A percentile compares a stretch with the other conserved stretches of the same genome.
These are phyloP conservation scores for Phasia obesa DNA, from an alignment of 2,888 invertebrate genomes.

Conservation along the genomic window DNA sequence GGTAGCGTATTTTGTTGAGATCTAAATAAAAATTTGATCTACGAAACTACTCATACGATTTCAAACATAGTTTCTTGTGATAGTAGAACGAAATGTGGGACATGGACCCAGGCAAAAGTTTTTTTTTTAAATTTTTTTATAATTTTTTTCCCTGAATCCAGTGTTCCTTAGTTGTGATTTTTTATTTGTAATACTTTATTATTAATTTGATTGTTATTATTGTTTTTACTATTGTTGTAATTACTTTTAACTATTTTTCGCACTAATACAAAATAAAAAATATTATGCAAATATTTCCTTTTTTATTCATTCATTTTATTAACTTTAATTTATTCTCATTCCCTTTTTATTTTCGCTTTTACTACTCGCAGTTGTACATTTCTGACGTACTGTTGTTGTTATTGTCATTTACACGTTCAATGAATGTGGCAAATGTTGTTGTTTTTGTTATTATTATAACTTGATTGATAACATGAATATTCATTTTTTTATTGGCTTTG, in stretches of 20 bases:
- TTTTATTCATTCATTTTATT: constrained; percentile 26
- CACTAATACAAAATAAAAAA: constrained; percentile 56
- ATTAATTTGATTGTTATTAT: constrained; percentile 22
- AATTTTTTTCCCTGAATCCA: neutral
- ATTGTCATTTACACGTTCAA: constrained; percentile 32
- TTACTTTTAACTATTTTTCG: constrained; percentile 36
- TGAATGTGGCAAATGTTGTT: constrained; percentile 15
- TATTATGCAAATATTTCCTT: constrained; percentile 48
- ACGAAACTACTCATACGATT: no score
- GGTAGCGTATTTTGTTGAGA: no score
- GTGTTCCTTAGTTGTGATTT: neutral
- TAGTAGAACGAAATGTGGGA: no score
- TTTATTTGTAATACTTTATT: neutral
- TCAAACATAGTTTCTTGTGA: no score
- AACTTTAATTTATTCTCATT: constrained; percentile 40
- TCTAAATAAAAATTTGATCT: no score
- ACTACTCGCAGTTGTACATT: neutral
- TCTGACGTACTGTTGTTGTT: constrained; percentile 11
- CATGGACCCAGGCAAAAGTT: no score
- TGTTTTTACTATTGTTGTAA: constrained; percentile 37
- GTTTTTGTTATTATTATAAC: constrained; percentile 36
- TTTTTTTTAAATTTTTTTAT: no score
- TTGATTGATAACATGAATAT: constrained; percentile 26
- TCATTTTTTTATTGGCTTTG: neutral
- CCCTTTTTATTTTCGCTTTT: neutral